Base-by-base conservation (phyloP, 2,797 vertebrate species). In the Hapalemur alaotrensis region DNA sequence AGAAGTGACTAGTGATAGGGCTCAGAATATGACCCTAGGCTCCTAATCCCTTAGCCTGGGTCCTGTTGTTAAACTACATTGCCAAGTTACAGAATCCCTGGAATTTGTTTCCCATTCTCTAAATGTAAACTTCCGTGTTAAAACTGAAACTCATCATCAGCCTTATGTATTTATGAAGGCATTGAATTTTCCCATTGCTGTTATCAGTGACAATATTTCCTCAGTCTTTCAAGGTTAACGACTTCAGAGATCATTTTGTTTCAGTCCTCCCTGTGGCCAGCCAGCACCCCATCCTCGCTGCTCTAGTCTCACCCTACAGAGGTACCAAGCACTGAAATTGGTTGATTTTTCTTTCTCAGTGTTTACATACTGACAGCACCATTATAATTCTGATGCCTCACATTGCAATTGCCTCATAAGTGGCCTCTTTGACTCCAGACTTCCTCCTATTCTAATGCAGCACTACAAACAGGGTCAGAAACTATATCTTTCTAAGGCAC, bases 141-240 rank as follows among this genome's bases (percentile, higher is more conserved):
- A 97, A 92, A 82, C 50, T 57, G 30, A 96, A 96, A 91, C 30
- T 65, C 25, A 94, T 65, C 25, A 94, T 12, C 28, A 84, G n/a
- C 5, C 22, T n/a, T 83, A 46, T 9, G 17, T n/a, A 70, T 93
- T 63, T 83, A 79, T 4, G 14, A 9, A 75, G 4, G 0, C 4
- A 86, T 3, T 76, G 30, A 48, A 63, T 80, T 92, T 95, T 90
- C 48, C 70, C 93, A 50, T 70, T 57, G 32, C 61, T 94, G 17
- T 57, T 89, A 59, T 94, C 63, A 67, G 38, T 79, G 57, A 52
- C 14, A 95, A 43, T 88, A 93, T 70, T 94, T 93, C 12, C 67
- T 20, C 67, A 38, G 35, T 69, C 13, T 69, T 95, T 93, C 43
- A 94, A 89, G 30, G 54, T 92, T 81, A 73, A 89, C 70, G 89